phyloP scores from a whole-genome alignment of 2,888 invertebrate genomes.

The Oligia fasciuncula region DNA sequence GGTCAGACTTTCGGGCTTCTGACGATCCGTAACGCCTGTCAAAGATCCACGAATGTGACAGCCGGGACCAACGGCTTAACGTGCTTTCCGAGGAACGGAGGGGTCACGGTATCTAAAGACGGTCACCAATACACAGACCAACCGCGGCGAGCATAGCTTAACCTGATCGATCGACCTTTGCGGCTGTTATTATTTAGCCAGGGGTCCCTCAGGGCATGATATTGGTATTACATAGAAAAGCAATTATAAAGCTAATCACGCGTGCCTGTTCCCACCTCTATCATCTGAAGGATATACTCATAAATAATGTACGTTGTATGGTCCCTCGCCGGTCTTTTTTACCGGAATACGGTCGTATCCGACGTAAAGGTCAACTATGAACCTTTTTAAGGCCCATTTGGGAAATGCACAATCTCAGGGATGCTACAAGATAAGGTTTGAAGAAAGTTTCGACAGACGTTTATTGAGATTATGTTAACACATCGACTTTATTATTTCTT shows the following conservation, averaged over 20 bases:
- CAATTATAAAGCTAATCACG: slow-evolving; percentile 67
- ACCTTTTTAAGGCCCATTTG: slow-evolving; percentile 55
- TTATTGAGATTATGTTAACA: slow-evolving; percentile 8
- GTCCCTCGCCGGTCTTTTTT: slow-evolving; percentile 64
- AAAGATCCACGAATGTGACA: no score
- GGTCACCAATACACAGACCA: no score
- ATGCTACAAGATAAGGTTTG: slow-evolving; percentile 20
- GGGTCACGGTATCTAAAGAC: no score
- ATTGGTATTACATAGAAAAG: slow-evolving; percentile 55
- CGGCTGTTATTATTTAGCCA: no score
- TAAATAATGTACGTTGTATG: slow-evolving; percentile 67
- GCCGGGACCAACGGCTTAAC: no score
- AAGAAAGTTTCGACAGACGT: slow-evolving; percentile 1
- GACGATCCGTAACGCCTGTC: no score
- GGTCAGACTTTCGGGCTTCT: no score
- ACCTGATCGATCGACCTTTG: no score
- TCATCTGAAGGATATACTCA: slow-evolving; percentile 63
- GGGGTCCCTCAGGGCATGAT: no score
- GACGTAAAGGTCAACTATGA: slow-evolving; percentile 63
- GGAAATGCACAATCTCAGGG: slow-evolving; percentile 55
- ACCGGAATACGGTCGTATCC: slow-evolving; percentile 54
- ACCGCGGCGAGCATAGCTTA: no score
- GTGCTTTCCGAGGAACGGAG: no score
- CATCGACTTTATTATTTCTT: not conserved
- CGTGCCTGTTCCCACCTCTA: slow-evolving; percentile 45